These are phyloP conservation scores for Zaprionus camerounensis DNA, from an alignment of 1,140 invertebrate species.

Conservation along the genomic window DNA sequence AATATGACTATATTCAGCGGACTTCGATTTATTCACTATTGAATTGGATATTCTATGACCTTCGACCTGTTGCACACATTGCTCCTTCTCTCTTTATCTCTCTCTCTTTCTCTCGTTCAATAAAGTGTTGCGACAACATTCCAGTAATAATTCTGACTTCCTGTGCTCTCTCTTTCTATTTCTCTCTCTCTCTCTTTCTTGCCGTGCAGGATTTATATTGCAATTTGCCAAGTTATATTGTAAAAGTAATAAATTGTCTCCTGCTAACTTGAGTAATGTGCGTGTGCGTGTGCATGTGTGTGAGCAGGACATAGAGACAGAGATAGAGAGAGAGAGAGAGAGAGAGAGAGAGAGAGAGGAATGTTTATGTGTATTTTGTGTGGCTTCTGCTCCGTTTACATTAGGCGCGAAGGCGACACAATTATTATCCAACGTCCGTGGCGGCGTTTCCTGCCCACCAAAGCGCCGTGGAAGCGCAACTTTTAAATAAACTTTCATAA, in stretches of 20 bases:
- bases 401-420: constrained; percentile 55
- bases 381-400: constrained; percentile 26
- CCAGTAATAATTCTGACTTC: background rate
- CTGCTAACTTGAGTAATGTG: constrained; percentile 74
- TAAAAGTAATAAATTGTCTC: constrained; percentile 78
- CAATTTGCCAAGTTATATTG: constrained; percentile 80
- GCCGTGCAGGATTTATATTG: constrained; percentile 66
- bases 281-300: constrained; percentile 34
- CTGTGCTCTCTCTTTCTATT: background rate
- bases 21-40: constrained; percentile 3
- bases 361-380: constrained; percentile 39
- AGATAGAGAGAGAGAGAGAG: background rate
- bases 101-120: background rate
- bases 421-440: constrained; percentile 72
- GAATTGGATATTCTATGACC: background rate
- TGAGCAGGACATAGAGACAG: background rate
- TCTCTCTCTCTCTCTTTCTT: constrained; percentile 8
- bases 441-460: constrained; percentile 56
- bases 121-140: constrained; percentile 1
- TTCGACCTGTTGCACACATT: background rate
- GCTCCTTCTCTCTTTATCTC: background rate
- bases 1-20: background rate
- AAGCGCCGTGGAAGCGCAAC: constrained; percentile 67
- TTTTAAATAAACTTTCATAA: constrained; percentile 81
- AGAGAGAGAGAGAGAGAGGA: background rate